These are phyloP conservation scores for Cetoscarus ocellatus DNA, from an alignment of 2,797 vertebrate genomes.

Conservation along the genomic window DNA sequence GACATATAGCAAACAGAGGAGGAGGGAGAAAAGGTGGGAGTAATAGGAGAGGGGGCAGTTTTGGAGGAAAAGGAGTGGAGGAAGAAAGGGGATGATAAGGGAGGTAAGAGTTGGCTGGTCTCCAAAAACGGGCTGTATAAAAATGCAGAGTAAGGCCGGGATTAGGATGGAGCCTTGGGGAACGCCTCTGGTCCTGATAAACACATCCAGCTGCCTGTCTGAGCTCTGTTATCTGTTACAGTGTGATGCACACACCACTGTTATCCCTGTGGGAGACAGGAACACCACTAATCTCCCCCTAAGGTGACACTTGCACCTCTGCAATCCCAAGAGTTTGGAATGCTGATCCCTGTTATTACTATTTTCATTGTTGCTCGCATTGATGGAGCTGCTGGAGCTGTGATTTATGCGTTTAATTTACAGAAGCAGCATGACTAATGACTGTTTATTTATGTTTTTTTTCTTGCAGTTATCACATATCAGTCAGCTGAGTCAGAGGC, in stretches of 20 bases:
- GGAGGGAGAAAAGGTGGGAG: conserved; percentile 8
- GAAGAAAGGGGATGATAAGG: neutral
- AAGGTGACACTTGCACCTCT: conserved; percentile 57
- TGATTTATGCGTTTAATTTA: neutral
- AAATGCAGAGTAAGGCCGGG: conserved; percentile 55
- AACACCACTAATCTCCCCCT: conserved; percentile 61
- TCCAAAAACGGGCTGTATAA: conserved; percentile 48
- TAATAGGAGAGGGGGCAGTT: neutral
- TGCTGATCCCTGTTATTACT: conserved; percentile 37
- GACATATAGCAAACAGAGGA: conserved; percentile 48
- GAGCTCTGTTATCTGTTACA: conserved; percentile 62
- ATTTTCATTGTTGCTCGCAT: neutral
- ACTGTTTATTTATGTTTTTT: neutral
- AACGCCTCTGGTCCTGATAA: conserved; percentile 62
- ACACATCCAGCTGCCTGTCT: conserved; percentile 64
- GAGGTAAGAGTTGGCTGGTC: conserved; percentile 30
- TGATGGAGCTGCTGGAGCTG: conserved; percentile 1
- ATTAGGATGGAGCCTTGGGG: conserved; percentile 59
- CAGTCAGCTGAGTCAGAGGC: neutral
- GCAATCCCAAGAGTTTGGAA: conserved; percentile 45
- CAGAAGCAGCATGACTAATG: neutral
- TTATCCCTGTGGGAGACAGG: conserved; percentile 64
- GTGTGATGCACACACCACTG: conserved; percentile 45
- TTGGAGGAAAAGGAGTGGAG: neutral
- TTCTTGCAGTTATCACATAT: neutral